Evolutionary conservation across 2,113 vertebrate species (phyloP).

Genomic region (Okapia johnstoni): DNA sequence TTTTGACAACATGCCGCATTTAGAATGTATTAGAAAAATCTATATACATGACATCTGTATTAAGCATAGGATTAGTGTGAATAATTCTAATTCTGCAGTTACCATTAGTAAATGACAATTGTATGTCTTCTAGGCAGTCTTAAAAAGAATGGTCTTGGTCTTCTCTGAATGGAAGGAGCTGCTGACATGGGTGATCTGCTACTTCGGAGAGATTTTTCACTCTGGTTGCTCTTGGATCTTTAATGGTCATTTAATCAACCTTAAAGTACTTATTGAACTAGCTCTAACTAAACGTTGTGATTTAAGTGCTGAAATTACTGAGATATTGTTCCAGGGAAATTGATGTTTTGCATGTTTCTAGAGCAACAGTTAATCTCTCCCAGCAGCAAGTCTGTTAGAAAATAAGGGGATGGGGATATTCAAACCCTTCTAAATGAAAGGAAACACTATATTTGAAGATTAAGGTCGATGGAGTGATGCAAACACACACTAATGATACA

Average conservation of each 20-base stretch:
- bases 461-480: background rate
- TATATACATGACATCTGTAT: background rate
- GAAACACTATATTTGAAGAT: conserved; percentile 1
- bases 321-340: conserved; percentile 55
- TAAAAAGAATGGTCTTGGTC: background rate
- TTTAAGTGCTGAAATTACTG: conserved; percentile 60
- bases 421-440: conserved; percentile 20
- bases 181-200: background rate
- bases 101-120: background rate
- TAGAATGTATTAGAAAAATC: background rate
- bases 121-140: background rate
- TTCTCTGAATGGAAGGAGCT: background rate
- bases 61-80: background rate
- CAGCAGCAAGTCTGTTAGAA: conserved; percentile 60
- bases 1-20: background rate
- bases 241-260: conserved; percentile 66
- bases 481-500: background rate
- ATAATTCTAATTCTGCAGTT: background rate
- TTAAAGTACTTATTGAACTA: conserved; percentile 38
- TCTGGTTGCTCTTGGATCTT: background rate
- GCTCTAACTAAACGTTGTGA: conserved; percentile 60
- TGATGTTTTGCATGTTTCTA: conserved; percentile 73
- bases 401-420: conserved; percentile 26
- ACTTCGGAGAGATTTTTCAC: background rate
- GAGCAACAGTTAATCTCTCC: conserved; percentile 65